Evolutionary conservation across 2,888 invertebrate species (phyloP), one percentile per base, ranked within the genome.

Genomic region (Nycteola revayana): DNA sequence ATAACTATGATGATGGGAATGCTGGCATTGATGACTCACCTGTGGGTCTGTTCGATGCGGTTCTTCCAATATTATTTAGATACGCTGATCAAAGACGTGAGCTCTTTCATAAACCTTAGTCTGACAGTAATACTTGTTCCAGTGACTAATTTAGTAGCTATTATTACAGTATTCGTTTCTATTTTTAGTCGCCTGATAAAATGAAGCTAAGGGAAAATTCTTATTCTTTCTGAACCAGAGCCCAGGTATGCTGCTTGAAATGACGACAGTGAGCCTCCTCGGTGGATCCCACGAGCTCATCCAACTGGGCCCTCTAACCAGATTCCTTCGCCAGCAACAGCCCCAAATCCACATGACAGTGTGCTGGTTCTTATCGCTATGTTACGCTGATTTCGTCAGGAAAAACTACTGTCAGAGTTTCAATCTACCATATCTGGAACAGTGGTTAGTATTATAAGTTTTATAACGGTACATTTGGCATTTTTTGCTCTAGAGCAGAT

Each of bases 1-100:
- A 74, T 75, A 1, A 73, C 82, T 2, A 88, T 86, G 88, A 71
- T 87, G 40, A 45, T 81, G 30, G 88, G 88, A 17, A 81, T 86
- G 84, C 60, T 88, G 51, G 76, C 87, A 1, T 68, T 88, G 51
- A 87, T 88, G 87, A 60, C 83, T 21, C 88, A 88, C 55, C 49
- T 88, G 39, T 88, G 88, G 88, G 88, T 87, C 36, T 87, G 88
- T 55, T 70, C 71, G 36, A 87, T 81, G 85, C 71, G 86, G 18
- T 86, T 87, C 67, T 80, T 86, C 61, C 86, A 85, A 58, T 87
- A 84, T 53, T 88, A 88, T 54, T 68, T 88, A 55, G 87, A 87
- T 43, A 81, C 82, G 14, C 59, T 88, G 28, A 86, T 88, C 52
- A 80, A 58, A 70, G 85, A 88, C 34, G 88, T 86, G 42, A 81